Conservation (phyloP, 2,113 vertebrate genomes). For the Chlamydotis undulata region DNA sequence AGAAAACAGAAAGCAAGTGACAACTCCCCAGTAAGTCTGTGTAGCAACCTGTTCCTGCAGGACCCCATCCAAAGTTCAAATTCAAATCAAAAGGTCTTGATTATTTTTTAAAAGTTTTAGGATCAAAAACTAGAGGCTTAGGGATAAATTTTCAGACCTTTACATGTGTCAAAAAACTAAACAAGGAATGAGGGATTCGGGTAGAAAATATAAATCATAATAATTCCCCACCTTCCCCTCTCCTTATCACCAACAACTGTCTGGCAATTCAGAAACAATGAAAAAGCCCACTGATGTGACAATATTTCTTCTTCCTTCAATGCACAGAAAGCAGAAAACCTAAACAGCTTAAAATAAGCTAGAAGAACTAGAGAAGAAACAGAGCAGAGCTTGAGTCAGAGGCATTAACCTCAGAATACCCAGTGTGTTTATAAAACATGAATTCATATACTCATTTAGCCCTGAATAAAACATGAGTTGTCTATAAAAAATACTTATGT, state of each 20-base stretch:
- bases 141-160: not conserved
- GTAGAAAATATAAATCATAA: not conserved
- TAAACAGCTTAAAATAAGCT: not conserved
- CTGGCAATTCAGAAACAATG: not conserved
- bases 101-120: not conserved
- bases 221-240: not conserved
- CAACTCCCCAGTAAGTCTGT: not conserved
- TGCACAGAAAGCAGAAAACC: not conserved
- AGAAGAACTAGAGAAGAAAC: not conserved
- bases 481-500: slow-evolving; percentile 2
- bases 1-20: not conserved
- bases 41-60: not conserved
- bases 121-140: not conserved
- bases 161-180: not conserved
- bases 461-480: not conserved
- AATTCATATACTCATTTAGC: not conserved
- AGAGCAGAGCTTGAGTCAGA: not conserved
- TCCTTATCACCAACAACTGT: not conserved
- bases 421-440: not conserved
- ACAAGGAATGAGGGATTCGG: not conserved
- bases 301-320: not conserved
- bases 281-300: not conserved
- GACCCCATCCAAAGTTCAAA: not conserved
- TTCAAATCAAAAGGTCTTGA: not conserved
- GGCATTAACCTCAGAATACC: not conserved